A percentile compares a stretch with the other conserved stretches of the same genome.
Conservation (phyloP, 2,888 invertebrate genomes). For the Agrotis exclamationis region DNA sequence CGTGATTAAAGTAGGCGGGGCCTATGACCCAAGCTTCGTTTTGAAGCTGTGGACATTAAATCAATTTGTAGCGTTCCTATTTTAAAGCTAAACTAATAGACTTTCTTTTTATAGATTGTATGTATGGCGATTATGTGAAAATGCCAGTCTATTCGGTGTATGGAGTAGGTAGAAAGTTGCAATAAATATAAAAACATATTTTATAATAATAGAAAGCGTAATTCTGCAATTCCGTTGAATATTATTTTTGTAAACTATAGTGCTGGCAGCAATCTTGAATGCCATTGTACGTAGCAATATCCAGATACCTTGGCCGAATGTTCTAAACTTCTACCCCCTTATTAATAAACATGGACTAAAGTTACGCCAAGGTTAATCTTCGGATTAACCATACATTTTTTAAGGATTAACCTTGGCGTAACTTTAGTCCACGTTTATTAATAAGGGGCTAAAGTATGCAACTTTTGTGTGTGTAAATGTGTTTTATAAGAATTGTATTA, state of each 20-base stretch:
- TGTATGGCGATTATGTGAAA: conserved; percentile 11
- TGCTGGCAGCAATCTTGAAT: conserved; percentile 30
- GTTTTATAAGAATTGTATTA: conserved; percentile 47
- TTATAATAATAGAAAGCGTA: conserved; percentile 24
- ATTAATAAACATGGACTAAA: no score
- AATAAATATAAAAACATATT: conserved; percentile 45
- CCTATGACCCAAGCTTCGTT: conserved; percentile 16
- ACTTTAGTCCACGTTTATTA: no score
- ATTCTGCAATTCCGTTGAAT: conserved; percentile 48
- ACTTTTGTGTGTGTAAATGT: conserved; percentile 48
- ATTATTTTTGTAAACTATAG: conserved; percentile 52
- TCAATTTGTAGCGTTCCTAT: conserved; percentile 38
- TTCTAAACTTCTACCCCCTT: no score
- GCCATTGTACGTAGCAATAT: conserved; percentile 38
- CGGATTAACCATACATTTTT: no score
- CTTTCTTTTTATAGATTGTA: conserved; percentile 26
- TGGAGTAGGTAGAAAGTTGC: conserved; percentile 49
- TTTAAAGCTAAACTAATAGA: conserved; percentile 33
- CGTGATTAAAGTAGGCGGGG: conserved; percentile 7
- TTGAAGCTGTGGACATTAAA: conserved; percentile 15
- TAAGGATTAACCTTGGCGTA: no score
- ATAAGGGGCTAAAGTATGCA: conserved; percentile 21
- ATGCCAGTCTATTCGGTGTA: conserved; percentile 19
- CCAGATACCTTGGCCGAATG: conserved; percentile 36
- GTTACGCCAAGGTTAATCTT: no score